phyloP scores from a whole-genome alignment of 2,113 vertebrate species.

The Archilochus colubris region DNA sequence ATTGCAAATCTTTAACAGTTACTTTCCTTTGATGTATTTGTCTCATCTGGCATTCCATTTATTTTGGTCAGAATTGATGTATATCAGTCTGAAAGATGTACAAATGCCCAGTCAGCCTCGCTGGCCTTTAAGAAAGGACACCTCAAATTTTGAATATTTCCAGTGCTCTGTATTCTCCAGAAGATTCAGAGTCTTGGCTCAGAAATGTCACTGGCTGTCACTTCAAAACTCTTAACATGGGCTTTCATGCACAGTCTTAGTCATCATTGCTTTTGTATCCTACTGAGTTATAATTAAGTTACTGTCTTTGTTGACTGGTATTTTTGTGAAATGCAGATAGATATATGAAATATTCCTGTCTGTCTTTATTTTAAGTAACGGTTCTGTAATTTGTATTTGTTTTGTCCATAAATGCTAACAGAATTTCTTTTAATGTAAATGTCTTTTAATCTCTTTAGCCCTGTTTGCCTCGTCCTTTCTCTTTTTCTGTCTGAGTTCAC shows the following conservation, averaged over 20 bases:
- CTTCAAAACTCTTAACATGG: not conserved
- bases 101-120: not conserved
- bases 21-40: not conserved
- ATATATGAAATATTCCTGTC: not conserved
- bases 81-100: not conserved
- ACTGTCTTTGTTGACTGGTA: not conserved
- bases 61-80: not conserved
- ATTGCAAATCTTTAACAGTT: not conserved
- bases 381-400: not conserved
- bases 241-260: not conserved
- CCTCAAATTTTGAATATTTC: not conserved
- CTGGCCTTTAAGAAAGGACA: not conserved
- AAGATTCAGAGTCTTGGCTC: not conserved
- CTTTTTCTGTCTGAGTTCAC: not conserved
- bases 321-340: not conserved
- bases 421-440: not conserved
- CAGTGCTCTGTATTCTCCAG: not conserved
- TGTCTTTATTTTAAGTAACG: not conserved
- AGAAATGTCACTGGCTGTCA: not conserved
- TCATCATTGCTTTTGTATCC: not conserved
- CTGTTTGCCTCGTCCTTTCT: not conserved
- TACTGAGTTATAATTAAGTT: not conserved
- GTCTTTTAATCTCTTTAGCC: not conserved
- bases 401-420: not conserved
- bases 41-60: accelerated